phyloP scores from a whole-genome alignment of 2,797 vertebrate species.

The Erpetoichthys calabaricus region DNA sequence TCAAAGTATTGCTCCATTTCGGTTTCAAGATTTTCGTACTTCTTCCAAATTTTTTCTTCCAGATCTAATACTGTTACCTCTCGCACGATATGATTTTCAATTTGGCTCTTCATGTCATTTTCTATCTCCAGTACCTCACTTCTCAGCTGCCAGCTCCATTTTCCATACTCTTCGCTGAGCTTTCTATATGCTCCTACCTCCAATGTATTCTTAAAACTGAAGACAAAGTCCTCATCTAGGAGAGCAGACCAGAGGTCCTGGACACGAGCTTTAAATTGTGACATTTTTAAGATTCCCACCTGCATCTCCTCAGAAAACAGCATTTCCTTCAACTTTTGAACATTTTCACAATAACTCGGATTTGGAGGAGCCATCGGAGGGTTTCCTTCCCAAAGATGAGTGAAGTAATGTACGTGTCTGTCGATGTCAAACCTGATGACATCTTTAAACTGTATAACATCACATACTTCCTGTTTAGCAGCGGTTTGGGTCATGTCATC shows the following conservation, averaged over 20 bases:
- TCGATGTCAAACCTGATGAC: constrained; percentile 37
- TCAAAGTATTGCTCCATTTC: constrained; percentile 28
- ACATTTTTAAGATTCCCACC: constrained; percentile 19
- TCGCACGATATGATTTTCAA: constrained; percentile 21
- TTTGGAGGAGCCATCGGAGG: constrained; percentile 48
- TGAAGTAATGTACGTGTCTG: constrained; percentile 40
- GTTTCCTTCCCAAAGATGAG: constrained; percentile 42
- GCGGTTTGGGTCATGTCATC: constrained; percentile 38
- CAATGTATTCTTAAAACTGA: constrained; percentile 34
- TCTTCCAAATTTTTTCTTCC: constrained; percentile 9
- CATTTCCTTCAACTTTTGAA: constrained; percentile 27
- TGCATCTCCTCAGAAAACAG: constrained; percentile 16
- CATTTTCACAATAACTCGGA: constrained; percentile 34
- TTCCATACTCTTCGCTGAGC: constrained; percentile 18
- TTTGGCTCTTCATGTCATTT: constrained; percentile 19
- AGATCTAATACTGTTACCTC: background rate
- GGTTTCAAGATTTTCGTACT: constrained; percentile 11
- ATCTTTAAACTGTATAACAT: constrained; percentile 27
- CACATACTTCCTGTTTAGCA: constrained; percentile 32
- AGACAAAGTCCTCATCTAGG: constrained; percentile 36
- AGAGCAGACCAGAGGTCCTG: constrained; percentile 28
- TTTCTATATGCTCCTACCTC: constrained; percentile 26
- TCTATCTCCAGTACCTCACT: constrained; percentile 22
- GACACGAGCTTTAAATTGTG: constrained; percentile 21
- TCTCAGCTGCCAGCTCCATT: constrained; percentile 31